These are phyloP conservation scores for Augiades crinisus DNA, from an alignment of 2,888 invertebrate species.

Conservation along the genomic window DNA sequence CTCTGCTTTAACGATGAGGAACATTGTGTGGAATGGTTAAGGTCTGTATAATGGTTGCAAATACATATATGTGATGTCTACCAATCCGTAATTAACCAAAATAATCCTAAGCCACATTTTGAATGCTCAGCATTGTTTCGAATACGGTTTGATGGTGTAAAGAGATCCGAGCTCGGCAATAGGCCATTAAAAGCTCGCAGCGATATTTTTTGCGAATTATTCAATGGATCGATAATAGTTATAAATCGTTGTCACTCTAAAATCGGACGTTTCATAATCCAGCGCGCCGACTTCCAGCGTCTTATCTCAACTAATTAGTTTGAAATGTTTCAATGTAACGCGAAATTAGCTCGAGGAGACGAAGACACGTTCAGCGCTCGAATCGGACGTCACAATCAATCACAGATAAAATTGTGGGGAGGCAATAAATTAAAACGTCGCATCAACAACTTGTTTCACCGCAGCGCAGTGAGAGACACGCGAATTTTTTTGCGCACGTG, in stretches of 20 bases:
- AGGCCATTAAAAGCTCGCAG: too few species aligned
- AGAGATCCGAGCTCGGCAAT: too few species aligned
- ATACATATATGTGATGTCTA: too few species aligned
- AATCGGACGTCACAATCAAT: slow-evolving; percentile 29
- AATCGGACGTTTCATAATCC: neutral
- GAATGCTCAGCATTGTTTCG: too few species aligned
- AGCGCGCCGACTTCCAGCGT: neutral
- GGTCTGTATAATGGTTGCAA: too few species aligned
- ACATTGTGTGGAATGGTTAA: too few species aligned
- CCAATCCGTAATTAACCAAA: too few species aligned
- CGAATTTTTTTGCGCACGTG: too few species aligned
- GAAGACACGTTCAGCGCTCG: slow-evolving; percentile 25
- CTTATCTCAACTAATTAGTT: slow-evolving; percentile 25
- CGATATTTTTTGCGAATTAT: too few species aligned
- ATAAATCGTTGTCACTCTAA: neutral
- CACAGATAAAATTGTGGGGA: slow-evolving; percentile 31
- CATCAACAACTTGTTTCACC: slow-evolving; percentile 23
- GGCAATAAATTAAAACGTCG: slow-evolving; percentile 25
- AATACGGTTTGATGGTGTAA: too few species aligned
- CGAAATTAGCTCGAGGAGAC: slow-evolving; percentile 24
- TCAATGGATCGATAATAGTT: neutral
- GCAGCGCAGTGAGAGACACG: neutral
- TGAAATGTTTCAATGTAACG: slow-evolving; percentile 20
- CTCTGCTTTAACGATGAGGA: too few species aligned
- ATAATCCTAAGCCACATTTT: too few species aligned